phyloP scores from a whole-genome alignment of 2,113 vertebrate species.

The Copsychus sechellarum region DNA sequence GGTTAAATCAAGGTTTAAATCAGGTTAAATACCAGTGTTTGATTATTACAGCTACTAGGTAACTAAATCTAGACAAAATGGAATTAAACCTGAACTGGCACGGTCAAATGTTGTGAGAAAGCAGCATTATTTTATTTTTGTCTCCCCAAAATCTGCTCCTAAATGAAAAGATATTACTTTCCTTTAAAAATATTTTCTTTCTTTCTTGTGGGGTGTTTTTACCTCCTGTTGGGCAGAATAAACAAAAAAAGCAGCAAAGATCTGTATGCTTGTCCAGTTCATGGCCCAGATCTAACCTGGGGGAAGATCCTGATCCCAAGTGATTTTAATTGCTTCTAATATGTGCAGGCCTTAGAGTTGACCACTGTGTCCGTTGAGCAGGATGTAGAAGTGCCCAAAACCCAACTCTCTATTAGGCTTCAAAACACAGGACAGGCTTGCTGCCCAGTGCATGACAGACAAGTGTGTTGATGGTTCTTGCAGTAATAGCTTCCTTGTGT shows the following conservation, averaged over 20 bases:
- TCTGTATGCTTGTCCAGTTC: neutral
- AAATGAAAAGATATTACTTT: neutral
- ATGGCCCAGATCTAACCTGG: neutral
- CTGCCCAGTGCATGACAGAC: rapidly evolving
- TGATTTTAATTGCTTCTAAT: neutral
- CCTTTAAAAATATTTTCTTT: neutral
- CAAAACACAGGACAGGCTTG: neutral
- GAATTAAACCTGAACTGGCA: neutral
- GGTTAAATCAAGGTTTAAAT: neutral
- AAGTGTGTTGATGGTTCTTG: neutral
- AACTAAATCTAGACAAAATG: neutral
- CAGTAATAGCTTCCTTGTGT: rapidly evolving
- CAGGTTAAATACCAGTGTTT: neutral
- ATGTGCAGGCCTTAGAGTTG: neutral
- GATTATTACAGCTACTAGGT: neutral
- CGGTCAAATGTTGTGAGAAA: rapidly evolving
- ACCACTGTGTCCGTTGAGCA: neutral
- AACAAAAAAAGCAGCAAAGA: neutral
- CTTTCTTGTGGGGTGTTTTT: neutral
- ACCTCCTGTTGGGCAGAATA: neutral
- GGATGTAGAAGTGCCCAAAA: neutral
- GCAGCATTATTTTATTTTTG: neutral
- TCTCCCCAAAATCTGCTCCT: neutral
- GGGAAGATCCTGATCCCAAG: neutral
- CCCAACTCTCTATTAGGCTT: rapidly evolving